Base-by-base conservation (phyloP, 37 sponge, comb jelly and placozoan genomes). In the Chondrilla cf. caribensis region DNA sequence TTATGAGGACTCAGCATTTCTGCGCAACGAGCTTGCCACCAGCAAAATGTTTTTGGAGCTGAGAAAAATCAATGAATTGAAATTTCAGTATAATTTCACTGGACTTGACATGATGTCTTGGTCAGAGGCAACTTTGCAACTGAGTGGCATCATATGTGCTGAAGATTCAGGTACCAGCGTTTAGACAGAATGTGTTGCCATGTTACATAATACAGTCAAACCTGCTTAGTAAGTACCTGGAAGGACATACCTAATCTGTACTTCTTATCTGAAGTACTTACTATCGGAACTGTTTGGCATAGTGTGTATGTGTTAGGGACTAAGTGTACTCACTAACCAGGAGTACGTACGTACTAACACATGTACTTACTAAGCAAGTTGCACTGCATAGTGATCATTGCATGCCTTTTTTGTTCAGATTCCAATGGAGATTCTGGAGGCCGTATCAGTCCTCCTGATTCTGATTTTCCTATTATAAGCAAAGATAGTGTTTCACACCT, bases 361-460 rank as follows among this genome's bases (percentile, higher is more conserved):
- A n/a, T n/a, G n/a, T n/a, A n/a, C n/a, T n/a, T n/a, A n/a, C n/a
- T n/a, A n/a, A n/a, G n/a, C n/a, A n/a, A n/a, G n/a, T n/a, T n/a
- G n/a, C n/a, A n/a, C n/a, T n/a, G n/a, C n/a, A n/a, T n/a, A n/a
- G n/a, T n/a, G n/a, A n/a, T n/a, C n/a, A n/a, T n/a, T 47, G 9
- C 51, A 47, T 47, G 11, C 11, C 51, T 14, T 47, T 47, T 47
- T 11, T 47, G 9, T 47, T 11, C 6, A 47, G 51, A 47, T 47
- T 47, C 51, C 51, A 47, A 47, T 47, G 51, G 51, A 47, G 51
- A 47, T 47, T 47, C 51, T 47, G 72, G 29, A 3, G 76, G 76
- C 7, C 76, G 76, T 39, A 73, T 73, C 76, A 73, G 76, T 42
- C 76, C 76, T 3, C 76, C 76, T 4, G 36, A n/a, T 22, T 73